Base-by-base conservation (phyloP, 2,888 invertebrate species). In the Agapetus fuscipes region DNA sequence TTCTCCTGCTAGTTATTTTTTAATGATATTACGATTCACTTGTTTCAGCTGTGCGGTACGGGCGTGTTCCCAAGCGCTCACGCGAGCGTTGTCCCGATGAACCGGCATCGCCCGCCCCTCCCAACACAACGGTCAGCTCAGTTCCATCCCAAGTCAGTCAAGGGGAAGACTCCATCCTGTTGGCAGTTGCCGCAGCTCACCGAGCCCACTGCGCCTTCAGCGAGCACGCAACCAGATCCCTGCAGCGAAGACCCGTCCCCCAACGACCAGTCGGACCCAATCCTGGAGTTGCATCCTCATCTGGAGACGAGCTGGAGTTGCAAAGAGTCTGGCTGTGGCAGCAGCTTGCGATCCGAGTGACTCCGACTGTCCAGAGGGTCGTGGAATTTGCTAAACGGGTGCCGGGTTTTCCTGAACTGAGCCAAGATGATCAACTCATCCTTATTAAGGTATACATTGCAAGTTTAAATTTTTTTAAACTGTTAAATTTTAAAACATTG, bases 341-440 rank as follows among this genome's bases (percentile, higher is more conserved):
- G 59, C 82, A 87, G 54, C 79, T 91, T 56, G 89, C 94, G 10
- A 62, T 75, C 34, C 81, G 85, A 46, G 80, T 94, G 56, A 90
- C 91, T 9, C 91, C 94, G 4, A 80, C 84, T 53, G 90, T 96
- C 37, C 89, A 91, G 56, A 82, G 86, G 61, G 86, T 95, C 50
- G 96, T 97, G 17, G 95, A 96, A 62, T 96, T 95, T 61, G 93
- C 93, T 37, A 97, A 97, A 65, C 74, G 87, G 52, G 81, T 95
- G 52, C 95, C 96, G 48, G 90, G 91, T 49, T 96, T 96, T 71
- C 76, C 81, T 56, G 80, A 82, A 50, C 76, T 96, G 52, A 79
- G 83, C 37, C 95, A 96, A 64, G 95, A 95, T 59, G 96, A 96
- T 66, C 96, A 97, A 65, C 75, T 97, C 52, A 91, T 95, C 52